Conservation (phyloP, 2,113 vertebrate genomes). For the Amphilophus citrinellus region DNA sequence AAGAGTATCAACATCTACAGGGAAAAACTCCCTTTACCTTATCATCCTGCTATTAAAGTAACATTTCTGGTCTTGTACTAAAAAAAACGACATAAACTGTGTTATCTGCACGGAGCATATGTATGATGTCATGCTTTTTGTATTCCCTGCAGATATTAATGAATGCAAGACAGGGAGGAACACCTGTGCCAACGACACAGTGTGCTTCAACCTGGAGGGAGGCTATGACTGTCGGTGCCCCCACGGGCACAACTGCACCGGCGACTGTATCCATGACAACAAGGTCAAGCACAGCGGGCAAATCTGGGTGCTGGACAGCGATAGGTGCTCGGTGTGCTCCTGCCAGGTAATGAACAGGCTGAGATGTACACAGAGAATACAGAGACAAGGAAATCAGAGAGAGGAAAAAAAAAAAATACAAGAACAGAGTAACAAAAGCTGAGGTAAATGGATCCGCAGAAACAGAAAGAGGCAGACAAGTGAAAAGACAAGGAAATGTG, state of each 20-base stretch:
- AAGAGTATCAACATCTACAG: neutral
- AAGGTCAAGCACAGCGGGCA: slow-evolving; percentile 97
- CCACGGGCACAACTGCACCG: slow-evolving; percentile 96
- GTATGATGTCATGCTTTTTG: slow-evolving; percentile 38
- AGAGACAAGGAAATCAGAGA: neutral
- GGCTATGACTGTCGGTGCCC: slow-evolving; percentile 99
- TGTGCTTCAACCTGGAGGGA: slow-evolving; percentile 98
- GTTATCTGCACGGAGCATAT: slow-evolving; percentile 34
- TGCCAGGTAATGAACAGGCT: slow-evolving; percentile 85
- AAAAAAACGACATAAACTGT: neutral
- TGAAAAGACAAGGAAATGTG: slow-evolving; percentile 9
- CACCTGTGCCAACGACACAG: slow-evolving; percentile 96
- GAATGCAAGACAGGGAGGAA: slow-evolving; percentile 95
- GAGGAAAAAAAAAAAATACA: neutral
- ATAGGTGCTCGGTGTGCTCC: slow-evolving; percentile 96
- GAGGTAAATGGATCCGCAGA: neutral
- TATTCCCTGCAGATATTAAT: slow-evolving; percentile 89
- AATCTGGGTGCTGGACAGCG: slow-evolving; percentile 98
- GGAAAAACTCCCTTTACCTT: neutral
- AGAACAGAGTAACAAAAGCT: neutral
- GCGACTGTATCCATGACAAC: slow-evolving; percentile 93
- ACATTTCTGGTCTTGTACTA: neutral
- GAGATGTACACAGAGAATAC: neutral
- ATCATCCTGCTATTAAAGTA: neutral
- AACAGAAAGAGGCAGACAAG: slow-evolving; percentile 8